phyloP scores from a whole-genome alignment of 2,113 vertebrate genomes.

The Piaya cayana region DNA sequence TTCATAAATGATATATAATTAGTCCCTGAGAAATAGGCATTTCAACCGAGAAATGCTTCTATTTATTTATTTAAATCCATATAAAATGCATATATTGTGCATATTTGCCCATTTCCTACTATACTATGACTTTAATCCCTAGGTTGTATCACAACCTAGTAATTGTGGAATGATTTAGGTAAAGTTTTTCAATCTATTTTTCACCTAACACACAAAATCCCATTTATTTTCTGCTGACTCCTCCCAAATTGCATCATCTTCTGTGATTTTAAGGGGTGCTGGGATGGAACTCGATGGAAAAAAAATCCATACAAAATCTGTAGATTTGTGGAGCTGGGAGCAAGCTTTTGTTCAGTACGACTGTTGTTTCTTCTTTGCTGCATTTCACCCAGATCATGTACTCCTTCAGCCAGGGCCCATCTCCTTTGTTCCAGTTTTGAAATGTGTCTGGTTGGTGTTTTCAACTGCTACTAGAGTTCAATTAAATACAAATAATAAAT shows the following conservation, averaged over 20 bases:
- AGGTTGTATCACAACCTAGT: not conserved
- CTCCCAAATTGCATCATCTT: not conserved
- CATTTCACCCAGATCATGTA: constrained; percentile 12
- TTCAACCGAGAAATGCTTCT: constrained; percentile 1
- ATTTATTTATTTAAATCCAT: not conserved
- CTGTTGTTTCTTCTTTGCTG: constrained; percentile 26
- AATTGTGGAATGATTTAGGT: not conserved
- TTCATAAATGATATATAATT: constrained; percentile 19
- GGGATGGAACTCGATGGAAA: not conserved
- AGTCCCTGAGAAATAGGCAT: not conserved
- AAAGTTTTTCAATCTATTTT: not conserved
- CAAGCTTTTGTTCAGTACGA: constrained; percentile 28
- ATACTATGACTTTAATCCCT: not conserved
- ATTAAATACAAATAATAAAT: constrained; percentile 58
- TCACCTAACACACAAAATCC: not conserved
- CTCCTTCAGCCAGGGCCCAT: not conserved
- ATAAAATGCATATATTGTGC: not conserved
- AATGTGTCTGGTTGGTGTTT: constrained; percentile 24
- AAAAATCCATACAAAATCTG: not conserved
- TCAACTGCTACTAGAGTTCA: not conserved
- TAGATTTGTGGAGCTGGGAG: not conserved
- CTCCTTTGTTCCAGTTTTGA: constrained; percentile 42
- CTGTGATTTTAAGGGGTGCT: not conserved
- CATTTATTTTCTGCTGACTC: not conserved
- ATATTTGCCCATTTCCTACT: not conserved